Conservation (phyloP, 2,797 vertebrate species). For the Vireo griseus region DNA sequence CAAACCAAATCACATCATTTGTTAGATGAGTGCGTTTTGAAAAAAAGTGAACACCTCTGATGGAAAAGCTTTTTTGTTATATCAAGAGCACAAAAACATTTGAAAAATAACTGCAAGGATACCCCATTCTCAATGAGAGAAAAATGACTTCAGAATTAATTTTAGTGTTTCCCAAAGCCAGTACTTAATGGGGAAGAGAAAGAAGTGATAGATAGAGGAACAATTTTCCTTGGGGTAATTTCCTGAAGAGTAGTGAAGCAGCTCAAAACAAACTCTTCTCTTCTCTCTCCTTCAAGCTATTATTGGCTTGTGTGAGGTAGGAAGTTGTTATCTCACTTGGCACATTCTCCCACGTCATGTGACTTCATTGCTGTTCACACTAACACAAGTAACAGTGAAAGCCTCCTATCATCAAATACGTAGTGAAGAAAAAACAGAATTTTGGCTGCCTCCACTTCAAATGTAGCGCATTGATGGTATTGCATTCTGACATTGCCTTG, state of each 20-base stretch:
- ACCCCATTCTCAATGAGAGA: background rate
- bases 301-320: background rate
- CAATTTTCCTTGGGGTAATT: background rate
- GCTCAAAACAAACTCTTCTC: background rate
- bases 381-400: background rate
- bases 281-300: background rate
- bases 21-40: background rate
- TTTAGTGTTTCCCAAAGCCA: background rate
- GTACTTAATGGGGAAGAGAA: background rate
- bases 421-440: background rate
- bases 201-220: background rate
- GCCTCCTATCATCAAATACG: background rate
- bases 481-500: background rate
- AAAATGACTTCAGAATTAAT: background rate
- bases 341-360: background rate
- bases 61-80: background rate
- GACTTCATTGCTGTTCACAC: background rate
- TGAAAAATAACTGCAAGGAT: background rate
- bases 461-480: background rate
- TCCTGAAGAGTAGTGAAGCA: background rate
- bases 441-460: background rate
- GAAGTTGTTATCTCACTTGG: background rate
- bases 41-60: background rate
- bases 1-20: background rate
- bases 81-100: background rate